A percentile compares a stretch with the other conserved stretches of the same genome.
These are phyloP conservation scores for Rhodeus uyekii DNA, from an alignment of 2,797 vertebrate species.

Conservation along the genomic window DNA sequence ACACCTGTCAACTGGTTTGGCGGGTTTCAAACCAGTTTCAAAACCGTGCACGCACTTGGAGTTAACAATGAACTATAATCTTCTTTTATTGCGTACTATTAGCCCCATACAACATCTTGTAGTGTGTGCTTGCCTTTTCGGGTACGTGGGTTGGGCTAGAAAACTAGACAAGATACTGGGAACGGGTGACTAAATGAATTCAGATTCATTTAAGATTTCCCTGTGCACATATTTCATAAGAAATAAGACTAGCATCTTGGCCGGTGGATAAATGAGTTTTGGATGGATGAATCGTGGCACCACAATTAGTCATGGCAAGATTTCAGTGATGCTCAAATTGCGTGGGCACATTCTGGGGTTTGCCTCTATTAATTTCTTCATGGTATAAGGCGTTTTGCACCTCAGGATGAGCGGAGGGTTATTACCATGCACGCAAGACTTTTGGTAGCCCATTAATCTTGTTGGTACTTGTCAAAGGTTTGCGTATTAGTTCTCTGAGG, in stretches of 20 bases:
- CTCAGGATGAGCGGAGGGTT: neutral
- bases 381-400: slow-evolving; percentile 17
- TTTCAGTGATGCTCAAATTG: slow-evolving; percentile 20
- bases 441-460: slow-evolving; percentile 38
- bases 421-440: neutral
- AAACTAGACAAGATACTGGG: neutral
- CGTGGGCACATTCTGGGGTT: slow-evolving; percentile 31
- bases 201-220: neutral
- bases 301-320: slow-evolving; percentile 43
- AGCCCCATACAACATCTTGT: neutral
- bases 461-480: slow-evolving; percentile 48
- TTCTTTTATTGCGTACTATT: neutral
- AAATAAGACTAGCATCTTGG: slow-evolving; percentile 2
- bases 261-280: slow-evolving; percentile 46
- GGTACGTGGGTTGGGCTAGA: neutral
- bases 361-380: slow-evolving; percentile 26
- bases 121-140: neutral
- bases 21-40: neutral
- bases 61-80: neutral
- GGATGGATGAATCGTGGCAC: slow-evolving; percentile 43
- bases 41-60: neutral
- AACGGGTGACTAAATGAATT: neutral
- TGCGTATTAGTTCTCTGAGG: slow-evolving; percentile 23
- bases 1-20: neutral
- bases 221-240: slow-evolving; percentile 11